A percentile compares a stretch with the other conserved stretches of the same genome.
phyloP scores from a whole-genome alignment of 2,113 vertebrate genomes.

The Osmerus eperlanus region DNA sequence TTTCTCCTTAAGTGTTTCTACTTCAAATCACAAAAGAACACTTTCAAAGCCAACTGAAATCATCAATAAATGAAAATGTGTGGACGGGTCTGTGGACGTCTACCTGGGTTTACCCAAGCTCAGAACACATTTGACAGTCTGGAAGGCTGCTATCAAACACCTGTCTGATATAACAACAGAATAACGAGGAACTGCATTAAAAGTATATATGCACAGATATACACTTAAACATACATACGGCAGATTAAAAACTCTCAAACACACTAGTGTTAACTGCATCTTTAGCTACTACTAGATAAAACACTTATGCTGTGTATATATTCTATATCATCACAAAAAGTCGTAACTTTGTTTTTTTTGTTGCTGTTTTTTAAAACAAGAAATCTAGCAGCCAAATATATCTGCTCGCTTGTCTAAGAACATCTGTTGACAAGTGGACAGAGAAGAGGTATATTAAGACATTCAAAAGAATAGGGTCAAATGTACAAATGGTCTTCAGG shows the following conservation, averaged over 20 bases:
- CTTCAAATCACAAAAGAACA: background rate
- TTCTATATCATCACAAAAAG: constrained; percentile 50
- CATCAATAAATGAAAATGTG: constrained; percentile 12
- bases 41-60: constrained; percentile 20
- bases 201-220: constrained; percentile 46
- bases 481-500: constrained; percentile 48
- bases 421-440: constrained; percentile 63
- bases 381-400: constrained; percentile 72
- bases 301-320: constrained; percentile 49
- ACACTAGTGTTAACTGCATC: constrained; percentile 45
- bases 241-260: constrained; percentile 31
- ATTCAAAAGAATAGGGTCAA: constrained; percentile 50
- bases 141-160: constrained; percentile 33
- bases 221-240: constrained; percentile 52
- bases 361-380: constrained; percentile 16
- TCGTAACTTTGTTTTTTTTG: constrained; percentile 17
- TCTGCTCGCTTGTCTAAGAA: constrained; percentile 60
- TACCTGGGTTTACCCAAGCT: constrained; percentile 6
- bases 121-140: constrained; percentile 9
- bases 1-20: constrained; percentile 7
- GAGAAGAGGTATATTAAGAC: constrained; percentile 72
- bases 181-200: constrained; percentile 50
- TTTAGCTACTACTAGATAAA: constrained; percentile 35
- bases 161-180: constrained; percentile 51
- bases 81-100: background rate